Evolutionary conservation across 2,888 invertebrate genomes (phyloP).

Genomic region (Archips crataeganus): DNA sequence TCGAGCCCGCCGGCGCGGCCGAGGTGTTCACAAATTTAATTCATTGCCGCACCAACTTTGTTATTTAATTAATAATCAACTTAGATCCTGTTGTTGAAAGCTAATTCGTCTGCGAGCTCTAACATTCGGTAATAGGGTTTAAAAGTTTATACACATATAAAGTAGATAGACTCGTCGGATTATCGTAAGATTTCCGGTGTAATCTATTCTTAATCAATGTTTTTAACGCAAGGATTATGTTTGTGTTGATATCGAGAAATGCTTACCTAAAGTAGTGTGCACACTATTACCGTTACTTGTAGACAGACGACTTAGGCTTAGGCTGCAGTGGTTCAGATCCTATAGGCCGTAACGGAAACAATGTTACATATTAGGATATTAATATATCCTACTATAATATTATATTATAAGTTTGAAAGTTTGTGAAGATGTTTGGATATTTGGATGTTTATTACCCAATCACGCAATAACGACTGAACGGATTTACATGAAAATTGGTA

Average conservation of each 20-base stretch:
- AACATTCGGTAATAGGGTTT: not conserved
- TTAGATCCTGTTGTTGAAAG: constrained; percentile 11
- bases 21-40: constrained; percentile 30
- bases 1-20: constrained; percentile 23
- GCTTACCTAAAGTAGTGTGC: not conserved
- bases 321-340: too few species aligned
- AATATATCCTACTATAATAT: too few species aligned
- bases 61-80: constrained; percentile 15
- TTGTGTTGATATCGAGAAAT: not conserved
- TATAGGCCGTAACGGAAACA: too few species aligned
- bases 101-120: constrained; percentile 8
- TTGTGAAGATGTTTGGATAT: too few species aligned
- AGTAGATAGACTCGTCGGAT: not conserved
- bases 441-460: too few species aligned
- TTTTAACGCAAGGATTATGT: not conserved
- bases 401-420: too few species aligned
- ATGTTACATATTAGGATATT: too few species aligned
- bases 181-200: not conserved
- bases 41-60: constrained; percentile 13
- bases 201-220: not conserved
- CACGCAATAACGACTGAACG: too few species aligned
- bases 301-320: too few species aligned
- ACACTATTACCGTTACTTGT: not conserved
- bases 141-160: not conserved
- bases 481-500: too few species aligned